phyloP scores from a whole-genome alignment of 2,113 vertebrate genomes.

The Ellobius talpinus region DNA sequence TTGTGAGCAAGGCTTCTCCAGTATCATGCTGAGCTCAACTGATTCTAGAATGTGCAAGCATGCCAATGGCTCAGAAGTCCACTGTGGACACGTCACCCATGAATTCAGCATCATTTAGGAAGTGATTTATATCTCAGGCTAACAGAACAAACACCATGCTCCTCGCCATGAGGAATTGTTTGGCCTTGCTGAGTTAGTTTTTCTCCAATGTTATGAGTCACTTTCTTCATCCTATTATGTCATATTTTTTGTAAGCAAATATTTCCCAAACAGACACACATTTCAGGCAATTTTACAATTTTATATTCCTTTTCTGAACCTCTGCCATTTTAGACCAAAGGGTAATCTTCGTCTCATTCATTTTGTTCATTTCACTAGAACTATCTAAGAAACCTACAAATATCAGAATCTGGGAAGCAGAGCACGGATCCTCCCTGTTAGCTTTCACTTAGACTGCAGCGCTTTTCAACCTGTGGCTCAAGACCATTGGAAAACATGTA shows the following conservation, averaged over 20 bases:
- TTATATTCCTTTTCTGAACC: background rate
- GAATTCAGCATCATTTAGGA: conserved; percentile 1
- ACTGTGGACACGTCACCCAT: background rate
- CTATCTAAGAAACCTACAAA: background rate
- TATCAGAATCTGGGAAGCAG: background rate
- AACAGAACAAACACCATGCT: background rate
- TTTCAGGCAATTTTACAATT: background rate
- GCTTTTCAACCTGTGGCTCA: background rate
- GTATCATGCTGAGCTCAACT: background rate
- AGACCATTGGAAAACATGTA: background rate
- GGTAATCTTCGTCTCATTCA: background rate
- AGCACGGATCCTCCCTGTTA: background rate
- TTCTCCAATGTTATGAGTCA: background rate
- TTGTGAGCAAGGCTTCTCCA: background rate
- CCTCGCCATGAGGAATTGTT: background rate
- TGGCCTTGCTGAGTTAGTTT: background rate
- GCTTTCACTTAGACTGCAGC: background rate
- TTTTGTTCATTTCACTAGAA: background rate
- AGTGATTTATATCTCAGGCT: conserved; percentile 5
- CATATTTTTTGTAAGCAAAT: conserved; percentile 14
- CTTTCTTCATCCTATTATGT: conserved; percentile 11
- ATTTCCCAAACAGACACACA: background rate
- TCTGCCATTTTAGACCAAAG: conserved; percentile 6
- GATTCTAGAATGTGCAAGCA: background rate
- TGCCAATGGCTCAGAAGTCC: background rate